phyloP scores from a whole-genome alignment of 2,797 vertebrate genomes.

The Tiaroga cobitis region DNA sequence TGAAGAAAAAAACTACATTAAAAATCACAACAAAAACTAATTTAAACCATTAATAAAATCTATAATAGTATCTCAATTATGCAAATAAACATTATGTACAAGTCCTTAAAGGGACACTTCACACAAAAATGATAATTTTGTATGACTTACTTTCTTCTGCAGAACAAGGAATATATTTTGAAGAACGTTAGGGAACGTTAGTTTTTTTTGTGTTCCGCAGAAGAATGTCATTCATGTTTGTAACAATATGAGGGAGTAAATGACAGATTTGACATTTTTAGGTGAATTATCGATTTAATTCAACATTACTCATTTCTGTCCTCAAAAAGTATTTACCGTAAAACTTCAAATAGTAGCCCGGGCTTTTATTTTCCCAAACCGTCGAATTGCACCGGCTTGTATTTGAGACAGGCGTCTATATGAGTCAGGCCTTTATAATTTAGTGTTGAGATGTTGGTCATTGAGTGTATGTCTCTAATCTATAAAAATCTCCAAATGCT shows the following conservation, averaged over 20 bases:
- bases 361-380: too few relatives aligned
- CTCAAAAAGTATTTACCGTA: conserved; percentile 20
- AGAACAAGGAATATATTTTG: background rate
- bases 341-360: too few relatives aligned
- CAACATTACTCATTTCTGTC: conserved; percentile 9
- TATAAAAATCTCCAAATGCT: too few relatives aligned
- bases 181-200: background rate
- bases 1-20: background rate
- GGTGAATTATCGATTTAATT: background rate
- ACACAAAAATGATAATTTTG: background rate
- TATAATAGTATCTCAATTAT: too few relatives aligned
- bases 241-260: background rate
- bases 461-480: too few relatives aligned
- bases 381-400: too few relatives aligned
- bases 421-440: too few relatives aligned
- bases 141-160: too few relatives aligned
- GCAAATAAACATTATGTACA: background rate
- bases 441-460: too few relatives aligned
- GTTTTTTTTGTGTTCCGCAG: background rate
- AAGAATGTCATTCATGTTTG: background rate
- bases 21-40: too few relatives aligned
- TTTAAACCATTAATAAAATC: too few relatives aligned
- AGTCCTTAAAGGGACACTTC: background rate
- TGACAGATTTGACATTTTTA: background rate
- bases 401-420: too few relatives aligned